Base-by-base conservation (phyloP, 2,113 vertebrate species). In the Phylloscopus trochiloides region DNA sequence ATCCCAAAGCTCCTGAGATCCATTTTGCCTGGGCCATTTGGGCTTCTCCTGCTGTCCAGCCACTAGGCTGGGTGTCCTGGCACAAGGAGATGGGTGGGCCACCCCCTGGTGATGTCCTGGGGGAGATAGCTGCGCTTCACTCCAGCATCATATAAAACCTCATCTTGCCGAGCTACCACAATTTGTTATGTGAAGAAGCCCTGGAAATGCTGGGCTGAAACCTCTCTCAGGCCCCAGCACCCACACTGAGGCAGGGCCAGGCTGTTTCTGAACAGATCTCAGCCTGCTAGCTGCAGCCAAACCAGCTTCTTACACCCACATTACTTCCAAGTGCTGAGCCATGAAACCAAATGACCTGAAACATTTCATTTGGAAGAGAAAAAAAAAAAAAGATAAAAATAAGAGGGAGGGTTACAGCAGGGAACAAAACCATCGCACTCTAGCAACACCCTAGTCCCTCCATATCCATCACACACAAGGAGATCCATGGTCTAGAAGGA, bases 21-120 rank as follows among this genome's bases (percentile, higher is more conserved):
- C 5, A 5, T 66, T 86, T 22, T 43, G 20, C 31, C 17, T 78
- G 18, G 47, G 22, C 10, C 0, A 0, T 48, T 42, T 16, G 7
- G 25, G 13, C 15, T 67, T 38, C 12, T 83, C 19, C 12, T 42
- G 17, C 29, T 5, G 8, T 10, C 8, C 34, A 42, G 36, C 7
- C 29, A 51, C 6, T 4, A 50, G 6, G 19, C 4, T 20, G 11
- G 11, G 17, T 51, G 7, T 3, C 3, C 29, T 63, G 25, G 36
- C 18, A 32, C 3, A 4, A 70, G 34, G 34, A 81, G 10, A 4
- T 13, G 10, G 12, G 47, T 0, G 0, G 36, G 20, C 3, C 32
- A 14, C 14, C 2, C 14, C 17, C 31, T n/a, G 6, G 11, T n/a
- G 38, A 40, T 10, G 32, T 66, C 13, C 20, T 17, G 22, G 10